phyloP scores from a whole-genome alignment of 2,797 vertebrate genomes.

The Acipenser transmontanus region DNA sequence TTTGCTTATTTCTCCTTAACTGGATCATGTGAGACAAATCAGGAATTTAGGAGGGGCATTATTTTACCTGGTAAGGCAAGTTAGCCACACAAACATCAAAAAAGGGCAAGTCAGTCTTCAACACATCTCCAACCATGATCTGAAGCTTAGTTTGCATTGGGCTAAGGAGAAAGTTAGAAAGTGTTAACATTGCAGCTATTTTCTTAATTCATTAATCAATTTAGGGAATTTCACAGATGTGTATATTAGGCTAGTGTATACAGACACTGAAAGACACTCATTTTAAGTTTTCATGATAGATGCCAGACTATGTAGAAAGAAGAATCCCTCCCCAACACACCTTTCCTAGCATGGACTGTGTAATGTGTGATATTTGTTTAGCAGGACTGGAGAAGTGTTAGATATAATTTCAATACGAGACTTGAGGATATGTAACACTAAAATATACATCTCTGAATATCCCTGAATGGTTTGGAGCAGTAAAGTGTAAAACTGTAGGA shows the following conservation, averaged over 20 bases:
- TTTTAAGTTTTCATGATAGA: too few species aligned
- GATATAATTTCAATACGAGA: not conserved
- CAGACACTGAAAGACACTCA: too few species aligned
- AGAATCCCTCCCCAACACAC: too few species aligned
- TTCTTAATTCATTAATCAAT: too few species aligned
- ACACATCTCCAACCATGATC: constrained; percentile 84
- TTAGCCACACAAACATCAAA: constrained; percentile 95
- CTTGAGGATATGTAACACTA: not conserved
- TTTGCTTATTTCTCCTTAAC: not conserved
- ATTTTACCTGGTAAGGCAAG: constrained; percentile 86
- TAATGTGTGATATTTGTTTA: too few species aligned
- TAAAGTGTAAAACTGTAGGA: not conserved
- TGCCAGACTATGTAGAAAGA: too few species aligned
- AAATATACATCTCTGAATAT: not conserved
- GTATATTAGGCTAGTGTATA: too few species aligned
- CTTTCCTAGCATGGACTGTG: too few species aligned
- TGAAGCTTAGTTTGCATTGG: constrained; percentile 86
- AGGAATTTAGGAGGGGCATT: not conserved
- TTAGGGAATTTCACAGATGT: too few species aligned
- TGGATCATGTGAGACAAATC: not conserved
- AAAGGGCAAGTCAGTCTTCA: constrained; percentile 90
- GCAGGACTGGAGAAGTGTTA: too few species aligned
- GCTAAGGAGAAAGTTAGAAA: constrained; percentile 43
- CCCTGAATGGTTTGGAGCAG: too few species aligned
- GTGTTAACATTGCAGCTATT: too few species aligned